A percentile compares a stretch with the other conserved stretches of the same genome.
Conservation (phyloP, 2,113 vertebrate species). For the Pavo muticus region DNA sequence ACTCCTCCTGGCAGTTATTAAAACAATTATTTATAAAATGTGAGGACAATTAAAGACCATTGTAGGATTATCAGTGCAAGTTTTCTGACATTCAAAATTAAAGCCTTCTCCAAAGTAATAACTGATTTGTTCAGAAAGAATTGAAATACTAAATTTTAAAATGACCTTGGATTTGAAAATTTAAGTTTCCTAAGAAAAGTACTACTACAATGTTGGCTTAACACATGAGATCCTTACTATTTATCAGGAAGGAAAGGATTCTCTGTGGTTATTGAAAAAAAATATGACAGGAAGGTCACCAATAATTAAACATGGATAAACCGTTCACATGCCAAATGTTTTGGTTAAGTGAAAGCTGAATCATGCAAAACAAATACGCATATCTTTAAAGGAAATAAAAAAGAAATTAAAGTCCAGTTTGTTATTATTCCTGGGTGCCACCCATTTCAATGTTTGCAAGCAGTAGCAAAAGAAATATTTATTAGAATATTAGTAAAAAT, state of each 20-base stretch:
- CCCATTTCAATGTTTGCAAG: not conserved
- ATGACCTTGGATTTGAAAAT: not conserved
- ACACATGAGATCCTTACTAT: not conserved
- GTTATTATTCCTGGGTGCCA: not conserved
- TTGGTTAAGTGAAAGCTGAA: not conserved
- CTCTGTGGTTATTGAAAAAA: not conserved
- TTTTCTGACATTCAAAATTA: not conserved
- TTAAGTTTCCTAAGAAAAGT: not conserved
- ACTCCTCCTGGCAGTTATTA: not conserved
- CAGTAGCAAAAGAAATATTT: not conserved
- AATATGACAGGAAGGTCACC: not conserved
- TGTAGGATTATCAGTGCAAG: not conserved
- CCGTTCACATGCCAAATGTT: not conserved
- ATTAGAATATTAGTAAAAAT: not conserved
- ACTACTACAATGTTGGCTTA: not conserved
- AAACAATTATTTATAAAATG: not conserved
- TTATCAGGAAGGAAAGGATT: not conserved
- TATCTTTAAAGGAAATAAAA: not conserved
- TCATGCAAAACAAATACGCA: not conserved
- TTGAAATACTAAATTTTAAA: not conserved
- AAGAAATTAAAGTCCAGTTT: not conserved
- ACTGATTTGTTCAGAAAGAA: not conserved
- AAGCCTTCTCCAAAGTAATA: not conserved
- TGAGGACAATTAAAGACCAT: not conserved
- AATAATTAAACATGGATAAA: not conserved